phyloP scores from a whole-genome alignment of 2,113 vertebrate species.

The Eubucco bourcierii region DNA sequence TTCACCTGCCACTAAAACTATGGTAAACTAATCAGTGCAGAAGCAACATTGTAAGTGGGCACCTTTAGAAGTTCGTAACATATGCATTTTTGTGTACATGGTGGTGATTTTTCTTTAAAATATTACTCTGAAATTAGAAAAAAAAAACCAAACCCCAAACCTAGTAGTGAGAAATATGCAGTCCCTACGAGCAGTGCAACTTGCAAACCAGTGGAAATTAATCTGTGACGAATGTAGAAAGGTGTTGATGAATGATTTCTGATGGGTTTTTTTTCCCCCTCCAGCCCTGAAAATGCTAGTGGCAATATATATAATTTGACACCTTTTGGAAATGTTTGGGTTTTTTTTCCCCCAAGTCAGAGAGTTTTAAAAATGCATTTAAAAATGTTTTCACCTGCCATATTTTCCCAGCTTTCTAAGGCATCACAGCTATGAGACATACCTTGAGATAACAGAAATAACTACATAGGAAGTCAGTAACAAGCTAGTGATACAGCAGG shows the following conservation, averaged over 20 bases:
- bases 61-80: neutral
- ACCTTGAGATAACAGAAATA: neutral
- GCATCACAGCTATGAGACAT: neutral
- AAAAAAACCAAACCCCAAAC: neutral
- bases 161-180: conserved; percentile 15
- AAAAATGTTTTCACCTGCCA: neutral
- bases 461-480: neutral
- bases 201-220: neutral
- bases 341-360: neutral
- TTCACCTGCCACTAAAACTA: neutral
- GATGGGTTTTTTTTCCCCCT: neutral
- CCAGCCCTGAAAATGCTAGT: neutral
- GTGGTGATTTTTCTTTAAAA: neutral
- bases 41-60: conserved; percentile 23
- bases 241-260: neutral
- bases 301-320: neutral
- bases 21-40: neutral
- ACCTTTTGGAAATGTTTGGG: neutral
- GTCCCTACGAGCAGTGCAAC: neutral
- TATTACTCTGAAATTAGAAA: neutral
- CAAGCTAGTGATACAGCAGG: neutral
- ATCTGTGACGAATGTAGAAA: neutral
- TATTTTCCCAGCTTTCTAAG: neutral
- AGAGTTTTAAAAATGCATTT: conserved; percentile 7
- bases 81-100: neutral